Evolutionary conservation across 2,888 invertebrate species (phyloP).

Genomic region (Cephus pulcher): DNA sequence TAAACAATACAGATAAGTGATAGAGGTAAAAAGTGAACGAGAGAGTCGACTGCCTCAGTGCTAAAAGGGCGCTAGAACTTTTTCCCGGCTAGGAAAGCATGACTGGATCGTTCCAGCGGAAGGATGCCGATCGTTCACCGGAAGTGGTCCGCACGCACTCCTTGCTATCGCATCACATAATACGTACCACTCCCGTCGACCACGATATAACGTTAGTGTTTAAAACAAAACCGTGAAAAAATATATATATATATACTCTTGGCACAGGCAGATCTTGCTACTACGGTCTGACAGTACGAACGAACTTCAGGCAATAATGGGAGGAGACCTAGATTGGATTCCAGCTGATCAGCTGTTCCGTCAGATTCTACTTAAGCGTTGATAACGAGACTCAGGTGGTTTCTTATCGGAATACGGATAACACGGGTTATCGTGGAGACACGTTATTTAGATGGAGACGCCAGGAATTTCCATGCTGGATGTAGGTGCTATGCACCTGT

Average conservation of each 20-base stretch:
- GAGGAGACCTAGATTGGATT: neutral
- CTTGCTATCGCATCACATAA: conserved; percentile 10
- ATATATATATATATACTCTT: neutral
- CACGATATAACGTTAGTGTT: neutral
- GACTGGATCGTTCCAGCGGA: conserved; percentile 8
- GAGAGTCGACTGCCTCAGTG: neutral
- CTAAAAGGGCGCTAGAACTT: neutral
- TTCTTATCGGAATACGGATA: neutral
- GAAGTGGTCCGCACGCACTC: conserved; percentile 14
- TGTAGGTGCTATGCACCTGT: neutral
- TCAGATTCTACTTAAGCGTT: neutral
- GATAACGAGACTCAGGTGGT: neutral
- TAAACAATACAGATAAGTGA: too few species aligned
- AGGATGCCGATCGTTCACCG: conserved; percentile 15
- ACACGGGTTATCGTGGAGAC: neutral
- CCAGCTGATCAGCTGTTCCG: neutral
- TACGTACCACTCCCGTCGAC: neutral
- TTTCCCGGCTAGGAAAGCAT: neutral
- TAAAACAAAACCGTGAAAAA: neutral
- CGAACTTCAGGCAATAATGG: neutral
- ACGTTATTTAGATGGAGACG: neutral
- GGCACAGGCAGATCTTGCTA: neutral
- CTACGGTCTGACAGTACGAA: neutral
- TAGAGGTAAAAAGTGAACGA: too few species aligned
- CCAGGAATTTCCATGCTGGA: neutral